Evolutionary conservation across 2,113 vertebrate species (phyloP).

Genomic region (Ameiurus melas): DNA sequence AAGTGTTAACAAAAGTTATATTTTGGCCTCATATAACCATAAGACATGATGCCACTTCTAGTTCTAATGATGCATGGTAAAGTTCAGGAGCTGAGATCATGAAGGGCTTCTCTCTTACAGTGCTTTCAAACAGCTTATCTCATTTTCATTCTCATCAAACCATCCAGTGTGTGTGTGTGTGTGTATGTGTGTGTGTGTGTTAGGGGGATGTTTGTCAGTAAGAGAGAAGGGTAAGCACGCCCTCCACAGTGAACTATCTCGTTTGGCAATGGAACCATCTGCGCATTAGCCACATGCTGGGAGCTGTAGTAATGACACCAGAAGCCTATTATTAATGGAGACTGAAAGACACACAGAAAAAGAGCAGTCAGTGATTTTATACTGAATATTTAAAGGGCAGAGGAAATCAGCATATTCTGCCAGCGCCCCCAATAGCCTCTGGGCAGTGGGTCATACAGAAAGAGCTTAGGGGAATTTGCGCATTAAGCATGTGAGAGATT

Average conservation of each 20-base stretch:
- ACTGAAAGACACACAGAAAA: conserved; percentile 35
- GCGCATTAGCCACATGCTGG: conserved; percentile 55
- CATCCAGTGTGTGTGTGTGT: not conserved
- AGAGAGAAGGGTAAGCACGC: not conserved
- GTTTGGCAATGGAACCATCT: conserved; percentile 58
- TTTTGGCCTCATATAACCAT: not conserved
- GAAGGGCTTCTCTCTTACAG: no score
- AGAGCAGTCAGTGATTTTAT: conserved; percentile 29
- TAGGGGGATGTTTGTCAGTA: not conserved
- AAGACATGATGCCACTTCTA: not conserved
- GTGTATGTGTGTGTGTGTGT: not conserved
- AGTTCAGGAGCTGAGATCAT: no score
- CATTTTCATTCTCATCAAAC: no score
- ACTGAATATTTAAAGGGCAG: conserved; percentile 51
- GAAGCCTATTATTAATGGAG: conserved; percentile 65
- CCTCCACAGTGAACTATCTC: conserved; percentile 50
- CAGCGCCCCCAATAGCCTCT: conserved; percentile 19
- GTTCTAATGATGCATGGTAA: not conserved
- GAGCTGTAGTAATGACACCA: conserved; percentile 60
- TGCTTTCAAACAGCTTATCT: no score
- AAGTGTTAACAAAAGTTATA: not conserved
- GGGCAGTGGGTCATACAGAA: conserved; percentile 33
- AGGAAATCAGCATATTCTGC: conserved; percentile 34
- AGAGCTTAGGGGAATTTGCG: conserved; percentile 19
- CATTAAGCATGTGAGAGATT: conserved; percentile 29